Evolutionary conservation across 2,113 vertebrate genomes (phyloP).

Genomic region (Melospiza melodia): DNA sequence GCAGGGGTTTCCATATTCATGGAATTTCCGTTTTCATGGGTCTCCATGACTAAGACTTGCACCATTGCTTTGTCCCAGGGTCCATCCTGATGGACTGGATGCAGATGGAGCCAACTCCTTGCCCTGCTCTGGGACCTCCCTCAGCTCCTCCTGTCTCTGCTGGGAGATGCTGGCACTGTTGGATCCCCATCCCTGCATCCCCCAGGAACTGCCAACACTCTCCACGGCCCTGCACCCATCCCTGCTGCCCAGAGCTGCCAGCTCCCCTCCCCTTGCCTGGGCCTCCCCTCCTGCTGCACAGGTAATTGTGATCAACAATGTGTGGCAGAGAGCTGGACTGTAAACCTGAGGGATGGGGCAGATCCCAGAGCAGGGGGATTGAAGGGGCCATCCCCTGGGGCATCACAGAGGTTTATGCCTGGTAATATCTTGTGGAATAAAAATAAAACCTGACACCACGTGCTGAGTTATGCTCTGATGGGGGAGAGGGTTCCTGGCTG

Average conservation of each 20-base stretch:
- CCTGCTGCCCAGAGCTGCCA: not conserved
- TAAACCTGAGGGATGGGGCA: not conserved
- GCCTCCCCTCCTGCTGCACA: not conserved
- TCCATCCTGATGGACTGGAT: not conserved
- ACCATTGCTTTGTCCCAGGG: not conserved
- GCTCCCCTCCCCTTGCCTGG: not conserved
- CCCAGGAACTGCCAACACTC: rapidly evolving
- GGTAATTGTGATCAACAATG: not conserved
- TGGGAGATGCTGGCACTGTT: not conserved
- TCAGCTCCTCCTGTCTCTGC: not conserved
- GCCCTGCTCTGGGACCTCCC: not conserved
- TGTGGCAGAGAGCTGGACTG: not conserved
- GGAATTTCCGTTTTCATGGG: too few relatives aligned
- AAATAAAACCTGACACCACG: not conserved
- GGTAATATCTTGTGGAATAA: not conserved
- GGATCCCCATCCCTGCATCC: not conserved
- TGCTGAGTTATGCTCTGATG: not conserved
- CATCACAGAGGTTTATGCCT: not conserved
- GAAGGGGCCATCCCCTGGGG: not conserved
- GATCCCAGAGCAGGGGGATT: not conserved
- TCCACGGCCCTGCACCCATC: rapidly evolving
- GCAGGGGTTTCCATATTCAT: not conserved
- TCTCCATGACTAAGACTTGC: not conserved
- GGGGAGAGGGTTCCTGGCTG: not conserved
- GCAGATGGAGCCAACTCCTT: rapidly evolving